Base-by-base conservation (phyloP, 2,888 invertebrate species). In the Elysia crispata region DNA sequence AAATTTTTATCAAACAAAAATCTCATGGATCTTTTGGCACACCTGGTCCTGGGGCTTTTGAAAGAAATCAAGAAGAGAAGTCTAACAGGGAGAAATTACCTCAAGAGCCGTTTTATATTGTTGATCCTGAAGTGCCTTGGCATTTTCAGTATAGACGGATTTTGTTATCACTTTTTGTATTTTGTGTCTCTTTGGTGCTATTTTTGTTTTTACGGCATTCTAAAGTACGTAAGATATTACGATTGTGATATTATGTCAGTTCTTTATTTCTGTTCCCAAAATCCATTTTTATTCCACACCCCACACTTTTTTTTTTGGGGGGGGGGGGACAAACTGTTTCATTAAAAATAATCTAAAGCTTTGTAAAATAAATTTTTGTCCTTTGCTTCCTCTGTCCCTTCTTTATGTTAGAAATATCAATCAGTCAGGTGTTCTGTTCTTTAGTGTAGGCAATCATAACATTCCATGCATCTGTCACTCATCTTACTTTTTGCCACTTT, bases 1-100 rank as follows among this genome's bases (percentile, higher is more conserved):
- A 82, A 57, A 83, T 88, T 18, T 86, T 85, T 84, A 81, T 89
- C 6, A 82, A 88, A 23, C 88, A 89, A 74, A 81, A 83, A 18
- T 83, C 81, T 28, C 88, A 89, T 80, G 85, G 87, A 60, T 86
- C 88, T 8, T 89, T 88, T 77, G 83, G 84, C 3, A 80, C 79
- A 41, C 67, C 83, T n/a, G 83, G 83, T 8, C 77, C 80, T 6
- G 75, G 73, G 28, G 83, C 81, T 0, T 81, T 79, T 64, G 69
- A 76, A 60, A 62, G 64, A 8, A 60, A 23, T 5, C n/a, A 74
- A 70, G 8, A 33, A 76, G 30, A 15, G 50, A 1, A 15, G n/a
- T 30, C 28, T 33, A 30, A 60, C 76, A 25, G 54, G 28, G 50
- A 75, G 33, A 49, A 76, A 1, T 25, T 79, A 15, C 79, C 79